Percentiles rank a stretch among this genome's conserved stretches.
Evolutionary conservation across 2,888 invertebrate species (phyloP).

Genomic region (Drosophila lutescens): DNA sequence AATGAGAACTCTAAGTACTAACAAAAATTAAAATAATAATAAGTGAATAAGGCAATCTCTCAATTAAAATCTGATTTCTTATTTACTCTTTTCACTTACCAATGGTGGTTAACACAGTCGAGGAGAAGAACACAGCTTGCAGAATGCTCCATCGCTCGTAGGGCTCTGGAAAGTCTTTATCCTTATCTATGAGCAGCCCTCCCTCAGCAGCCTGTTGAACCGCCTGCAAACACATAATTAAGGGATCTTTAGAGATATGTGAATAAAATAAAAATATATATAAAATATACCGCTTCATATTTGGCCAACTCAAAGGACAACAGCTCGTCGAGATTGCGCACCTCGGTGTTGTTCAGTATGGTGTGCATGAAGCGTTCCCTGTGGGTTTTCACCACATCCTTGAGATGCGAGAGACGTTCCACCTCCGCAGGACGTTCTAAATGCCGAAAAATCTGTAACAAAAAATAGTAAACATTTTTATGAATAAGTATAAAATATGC

Average conservation of each 20-base stretch:
- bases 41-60: no score
- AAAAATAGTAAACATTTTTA: neutral
- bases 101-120: constrained; percentile 95
- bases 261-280: neutral
- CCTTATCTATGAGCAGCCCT: constrained; percentile 87
- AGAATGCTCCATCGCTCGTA: constrained; percentile 91
- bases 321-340: constrained; percentile 86
- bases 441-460: constrained; percentile 89
- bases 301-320: constrained; percentile 85
- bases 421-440: constrained; percentile 92
- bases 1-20: no score
- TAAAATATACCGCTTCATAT: constrained; percentile 85
- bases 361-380: constrained; percentile 86
- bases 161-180: constrained; percentile 86
- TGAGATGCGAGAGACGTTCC: constrained; percentile 87
- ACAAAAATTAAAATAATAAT: no score
- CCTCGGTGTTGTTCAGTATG: constrained; percentile 87
- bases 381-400: constrained; percentile 86
- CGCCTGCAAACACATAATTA: constrained; percentile 81
- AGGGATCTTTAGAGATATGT: neutral
- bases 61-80: neutral
- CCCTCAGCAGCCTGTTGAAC: constrained; percentile 90
- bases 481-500: no score
- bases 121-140: constrained; percentile 94
- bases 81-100: constrained; percentile 85